Percentiles rank a stretch among this genome's conserved stretches.
These are phyloP conservation scores for Simalia tracyae DNA, from an alignment of 2,797 vertebrate genomes.

Conservation along the genomic window DNA sequence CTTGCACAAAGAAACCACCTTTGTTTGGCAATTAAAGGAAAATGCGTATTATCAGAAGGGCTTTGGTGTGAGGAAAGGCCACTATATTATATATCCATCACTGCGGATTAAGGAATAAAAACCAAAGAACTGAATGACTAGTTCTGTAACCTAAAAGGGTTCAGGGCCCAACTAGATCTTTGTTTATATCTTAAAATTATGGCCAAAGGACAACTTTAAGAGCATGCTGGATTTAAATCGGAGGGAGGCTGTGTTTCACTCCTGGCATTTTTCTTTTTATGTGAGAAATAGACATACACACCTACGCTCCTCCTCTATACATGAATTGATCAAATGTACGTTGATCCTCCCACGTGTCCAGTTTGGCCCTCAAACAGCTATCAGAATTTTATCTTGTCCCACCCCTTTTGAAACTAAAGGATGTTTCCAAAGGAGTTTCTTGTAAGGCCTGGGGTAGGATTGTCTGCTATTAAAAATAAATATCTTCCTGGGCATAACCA, in stretches of 20 bases:
- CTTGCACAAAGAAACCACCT: slow-evolving; percentile 74
- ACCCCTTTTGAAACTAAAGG: not conserved
- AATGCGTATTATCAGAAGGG: slow-evolving; percentile 61
- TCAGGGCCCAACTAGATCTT: not conserved
- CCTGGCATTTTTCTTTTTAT: not conserved
- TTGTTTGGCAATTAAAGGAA: slow-evolving; percentile 54
- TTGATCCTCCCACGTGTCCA: not conserved
- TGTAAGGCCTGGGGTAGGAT: not conserved
- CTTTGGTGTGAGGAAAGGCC: slow-evolving; percentile 3
- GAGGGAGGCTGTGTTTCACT: not conserved
- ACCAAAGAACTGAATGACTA: not conserved
- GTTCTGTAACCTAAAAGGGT: not conserved
- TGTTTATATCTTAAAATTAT: not conserved
- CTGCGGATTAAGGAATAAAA: not conserved
- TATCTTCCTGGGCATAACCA: not conserved
- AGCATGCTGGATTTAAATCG: not conserved
- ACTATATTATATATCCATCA: no score
- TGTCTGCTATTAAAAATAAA: not conserved
- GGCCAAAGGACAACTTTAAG: not conserved
- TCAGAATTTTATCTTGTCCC: not conserved
- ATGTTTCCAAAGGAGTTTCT: not conserved
- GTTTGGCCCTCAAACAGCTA: not conserved
- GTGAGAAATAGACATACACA: not conserved
- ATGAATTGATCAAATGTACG: not conserved
- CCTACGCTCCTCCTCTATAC: not conserved